phyloP scores from a whole-genome alignment of 2,888 invertebrate genomes.

The Aleiodes testaceus region DNA sequence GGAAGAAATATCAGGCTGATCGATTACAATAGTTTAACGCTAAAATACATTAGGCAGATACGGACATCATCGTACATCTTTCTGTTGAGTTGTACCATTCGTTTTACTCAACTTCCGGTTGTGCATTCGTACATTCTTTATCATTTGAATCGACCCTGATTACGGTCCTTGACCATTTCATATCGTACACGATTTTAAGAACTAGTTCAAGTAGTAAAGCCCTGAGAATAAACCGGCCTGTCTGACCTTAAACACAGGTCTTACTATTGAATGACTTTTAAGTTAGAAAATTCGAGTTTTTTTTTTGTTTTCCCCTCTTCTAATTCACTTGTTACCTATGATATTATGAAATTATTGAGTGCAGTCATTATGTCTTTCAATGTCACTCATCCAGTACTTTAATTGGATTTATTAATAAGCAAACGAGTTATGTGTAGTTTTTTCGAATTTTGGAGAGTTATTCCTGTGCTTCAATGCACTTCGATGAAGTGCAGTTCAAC shows the following conservation, averaged over 20 bases:
- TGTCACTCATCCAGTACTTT: neutral
- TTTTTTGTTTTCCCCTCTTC: neutral
- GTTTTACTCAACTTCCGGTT: slow-evolving; percentile 20
- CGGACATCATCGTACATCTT: slow-evolving; percentile 15
- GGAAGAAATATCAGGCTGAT: neutral
- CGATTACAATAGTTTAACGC: neutral
- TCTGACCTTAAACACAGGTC: slow-evolving; percentile 20
- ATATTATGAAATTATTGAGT: neutral
- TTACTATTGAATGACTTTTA: slow-evolving; percentile 14
- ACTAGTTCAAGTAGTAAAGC: slow-evolving; percentile 39
- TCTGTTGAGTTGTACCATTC: slow-evolving; percentile 17
- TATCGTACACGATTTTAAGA: slow-evolving; percentile 14
- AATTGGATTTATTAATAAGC: neutral
- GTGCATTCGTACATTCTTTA: slow-evolving; percentile 25
- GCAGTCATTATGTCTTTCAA: neutral
- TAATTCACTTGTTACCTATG: neutral
- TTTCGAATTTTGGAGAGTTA: neutral
- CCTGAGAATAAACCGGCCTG: slow-evolving; percentile 24
- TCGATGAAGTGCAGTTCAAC: neutral
- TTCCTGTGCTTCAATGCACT: neutral
- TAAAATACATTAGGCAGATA: slow-evolving; percentile 14
- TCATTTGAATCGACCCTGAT: slow-evolving; percentile 36
- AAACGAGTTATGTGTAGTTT: neutral
- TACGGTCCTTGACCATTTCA: slow-evolving; percentile 40
- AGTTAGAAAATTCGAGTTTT: neutral